Evolutionary conservation across 2,888 invertebrate genomes (phyloP).

Genomic region (Dorcus hopei): DNA sequence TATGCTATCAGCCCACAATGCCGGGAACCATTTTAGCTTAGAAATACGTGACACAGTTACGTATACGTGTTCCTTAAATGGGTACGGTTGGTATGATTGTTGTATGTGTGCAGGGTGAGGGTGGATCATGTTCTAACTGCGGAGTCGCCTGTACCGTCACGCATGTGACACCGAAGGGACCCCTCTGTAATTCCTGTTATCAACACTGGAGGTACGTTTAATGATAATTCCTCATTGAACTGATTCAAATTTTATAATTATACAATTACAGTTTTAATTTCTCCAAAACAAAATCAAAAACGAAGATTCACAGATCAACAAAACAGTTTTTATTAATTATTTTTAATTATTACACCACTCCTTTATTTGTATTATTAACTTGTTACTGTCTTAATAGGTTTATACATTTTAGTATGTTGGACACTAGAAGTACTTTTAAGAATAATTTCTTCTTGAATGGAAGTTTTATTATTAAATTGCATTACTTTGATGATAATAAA

Average conservation of each 20-base stretch:
- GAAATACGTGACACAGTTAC: background rate
- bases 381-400: too few species aligned
- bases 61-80: conserved; percentile 9
- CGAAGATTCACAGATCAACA: background rate
- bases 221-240: background rate
- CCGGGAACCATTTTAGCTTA: background rate
- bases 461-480: too few species aligned
- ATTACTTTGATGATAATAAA: too few species aligned
- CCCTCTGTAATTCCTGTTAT: conserved; percentile 80
- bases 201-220: conserved; percentile 77
- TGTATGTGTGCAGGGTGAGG: conserved; percentile 49
- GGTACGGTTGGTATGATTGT: conserved; percentile 44
- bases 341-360: too few species aligned
- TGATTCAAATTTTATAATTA: conserved; percentile 1
- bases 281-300: conserved; percentile 10
- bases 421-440: too few species aligned
- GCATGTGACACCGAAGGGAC: conserved; percentile 72
- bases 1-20: background rate
- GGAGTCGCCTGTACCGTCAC: conserved; percentile 72
- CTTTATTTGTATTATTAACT: too few species aligned
- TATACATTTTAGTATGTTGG: too few species aligned
- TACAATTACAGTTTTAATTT: background rate
- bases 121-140: conserved; percentile 58
- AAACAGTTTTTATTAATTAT: background rate
- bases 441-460: too few species aligned